Evolutionary conservation across 2,888 invertebrate genomes (phyloP).

Genomic region (Chirona hameri): DNA sequence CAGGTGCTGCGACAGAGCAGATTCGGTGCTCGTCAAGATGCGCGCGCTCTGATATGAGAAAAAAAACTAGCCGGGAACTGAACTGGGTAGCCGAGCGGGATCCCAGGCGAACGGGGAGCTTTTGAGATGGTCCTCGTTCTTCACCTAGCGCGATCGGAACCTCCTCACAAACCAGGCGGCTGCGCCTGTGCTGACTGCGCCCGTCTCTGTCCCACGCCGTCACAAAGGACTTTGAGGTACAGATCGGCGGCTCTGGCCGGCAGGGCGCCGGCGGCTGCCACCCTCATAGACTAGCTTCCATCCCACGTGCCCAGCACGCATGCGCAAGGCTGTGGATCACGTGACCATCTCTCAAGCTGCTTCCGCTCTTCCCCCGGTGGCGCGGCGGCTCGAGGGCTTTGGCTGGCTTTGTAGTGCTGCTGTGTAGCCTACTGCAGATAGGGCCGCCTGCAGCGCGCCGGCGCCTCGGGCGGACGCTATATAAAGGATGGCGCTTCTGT

Average conservation of each 20-base stretch:
- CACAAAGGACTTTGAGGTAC: slow-evolving; percentile 1
- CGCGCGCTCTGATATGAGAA: no score
- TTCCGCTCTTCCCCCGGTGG: background rate
- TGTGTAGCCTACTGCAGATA: no score
- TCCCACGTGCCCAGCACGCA: background rate
- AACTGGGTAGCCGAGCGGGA: no score
- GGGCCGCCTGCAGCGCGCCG: no score
- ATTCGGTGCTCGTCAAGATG: no score
- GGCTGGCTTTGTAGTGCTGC: background rate
- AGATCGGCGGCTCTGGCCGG: background rate
- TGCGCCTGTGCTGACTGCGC: background rate
- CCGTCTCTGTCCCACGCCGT: background rate
- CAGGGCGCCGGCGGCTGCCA: background rate
- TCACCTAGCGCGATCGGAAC: no score
- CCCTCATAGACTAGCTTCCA: background rate
- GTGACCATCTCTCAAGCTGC: slow-evolving; percentile 4
- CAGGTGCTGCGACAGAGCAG: background rate
- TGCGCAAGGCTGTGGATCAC: background rate
- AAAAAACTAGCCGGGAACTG: no score
- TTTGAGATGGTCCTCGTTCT: slow-evolving; percentile 74
- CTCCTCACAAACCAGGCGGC: no score
- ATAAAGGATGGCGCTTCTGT: no score
- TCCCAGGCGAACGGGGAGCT: slow-evolving; percentile 55
- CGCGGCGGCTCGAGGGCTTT: background rate
- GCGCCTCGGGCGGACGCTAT: no score